Conservation (phyloP, 37 sponge, comb jelly and placozoan species). For the Mnemiopsis leidyi region DNA sequence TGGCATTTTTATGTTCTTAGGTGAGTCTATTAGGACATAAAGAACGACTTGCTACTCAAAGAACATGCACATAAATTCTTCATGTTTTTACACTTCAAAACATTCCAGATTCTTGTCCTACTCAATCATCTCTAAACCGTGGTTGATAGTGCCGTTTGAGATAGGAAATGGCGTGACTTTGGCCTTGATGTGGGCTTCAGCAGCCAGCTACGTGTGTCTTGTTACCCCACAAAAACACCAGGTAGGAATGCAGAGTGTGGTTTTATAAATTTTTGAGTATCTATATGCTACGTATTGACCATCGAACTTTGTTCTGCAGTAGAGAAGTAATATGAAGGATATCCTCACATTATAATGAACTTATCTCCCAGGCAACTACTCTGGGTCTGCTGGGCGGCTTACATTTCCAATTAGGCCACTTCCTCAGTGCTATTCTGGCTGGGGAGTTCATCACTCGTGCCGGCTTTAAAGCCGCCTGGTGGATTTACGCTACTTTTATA, state of each 20-base stretch:
- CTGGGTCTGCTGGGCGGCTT: slow-evolving; percentile 28
- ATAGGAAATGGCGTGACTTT: slow-evolving; percentile 36
- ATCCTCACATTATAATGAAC: no score
- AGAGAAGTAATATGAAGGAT: no score
- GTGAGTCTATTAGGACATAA: no score
- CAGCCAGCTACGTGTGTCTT: slow-evolving; percentile 22
- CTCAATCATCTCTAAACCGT: background rate
- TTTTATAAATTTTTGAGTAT: background rate
- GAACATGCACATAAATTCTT: no score
- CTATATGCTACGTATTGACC: background rate
- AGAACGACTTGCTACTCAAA: no score
- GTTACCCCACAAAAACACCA: slow-evolving; percentile 38
- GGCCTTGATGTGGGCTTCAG: slow-evolving; percentile 15
- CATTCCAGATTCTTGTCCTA: slow-evolving; percentile 54
- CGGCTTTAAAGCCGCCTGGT: slow-evolving; percentile 48
- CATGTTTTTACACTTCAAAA: no score
- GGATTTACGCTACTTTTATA: slow-evolving; percentile 16
- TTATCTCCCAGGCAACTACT: background rate
- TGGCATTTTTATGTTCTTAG: background rate
- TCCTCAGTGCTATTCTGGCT: slow-evolving; percentile 36
- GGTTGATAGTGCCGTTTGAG: slow-evolving; percentile 45
- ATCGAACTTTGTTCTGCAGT: no score
- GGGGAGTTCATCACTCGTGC: slow-evolving; percentile 21
- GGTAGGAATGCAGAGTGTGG: background rate
- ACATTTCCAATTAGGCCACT: slow-evolving; percentile 37